Evolutionary conservation across 2,888 invertebrate genomes (phyloP).

Genomic region (Pristionchus entomophagus): DNA sequence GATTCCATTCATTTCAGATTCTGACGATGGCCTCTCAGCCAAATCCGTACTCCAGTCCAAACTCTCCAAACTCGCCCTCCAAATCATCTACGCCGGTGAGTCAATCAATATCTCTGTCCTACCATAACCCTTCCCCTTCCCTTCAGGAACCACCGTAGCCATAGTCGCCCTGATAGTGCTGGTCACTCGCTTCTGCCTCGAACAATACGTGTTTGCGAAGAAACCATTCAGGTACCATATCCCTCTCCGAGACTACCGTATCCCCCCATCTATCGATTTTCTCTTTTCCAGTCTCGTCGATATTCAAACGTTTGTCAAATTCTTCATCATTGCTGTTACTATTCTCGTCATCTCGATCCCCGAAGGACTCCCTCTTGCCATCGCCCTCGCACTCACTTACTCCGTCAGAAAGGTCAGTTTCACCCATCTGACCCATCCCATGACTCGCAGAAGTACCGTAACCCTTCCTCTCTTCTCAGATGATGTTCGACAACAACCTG

Average conservation of each 20-base stretch:
- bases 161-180: constrained; percentile 73
- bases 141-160: constrained; percentile 74
- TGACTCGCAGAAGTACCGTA: background rate
- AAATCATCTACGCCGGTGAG: constrained; percentile 73
- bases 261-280: background rate
- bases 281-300: constrained; percentile 32
- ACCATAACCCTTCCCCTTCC: constrained; percentile 25
- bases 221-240: constrained; percentile 58
- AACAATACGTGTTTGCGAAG: constrained; percentile 65
- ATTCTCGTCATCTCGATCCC: constrained; percentile 99
- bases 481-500: constrained; percentile 80
- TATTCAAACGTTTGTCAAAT: constrained; percentile 89
- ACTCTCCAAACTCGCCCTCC: constrained; percentile 72
- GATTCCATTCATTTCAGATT: background rate
- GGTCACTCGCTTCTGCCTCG: constrained; percentile 73
- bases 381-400: constrained; percentile 97
- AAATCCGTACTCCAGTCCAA: constrained; percentile 74
- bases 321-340: constrained; percentile 99
- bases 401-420: constrained; percentile 95
- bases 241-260: too few relatives aligned
- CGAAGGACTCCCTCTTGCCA: constrained; percentile 97
- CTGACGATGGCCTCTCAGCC: constrained; percentile 64
- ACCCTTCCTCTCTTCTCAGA: constrained; percentile 75
- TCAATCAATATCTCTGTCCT: background rate
- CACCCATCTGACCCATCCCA: background rate